Conservation (phyloP, 2,113 vertebrate species). For the Corvus hawaiiensis region DNA sequence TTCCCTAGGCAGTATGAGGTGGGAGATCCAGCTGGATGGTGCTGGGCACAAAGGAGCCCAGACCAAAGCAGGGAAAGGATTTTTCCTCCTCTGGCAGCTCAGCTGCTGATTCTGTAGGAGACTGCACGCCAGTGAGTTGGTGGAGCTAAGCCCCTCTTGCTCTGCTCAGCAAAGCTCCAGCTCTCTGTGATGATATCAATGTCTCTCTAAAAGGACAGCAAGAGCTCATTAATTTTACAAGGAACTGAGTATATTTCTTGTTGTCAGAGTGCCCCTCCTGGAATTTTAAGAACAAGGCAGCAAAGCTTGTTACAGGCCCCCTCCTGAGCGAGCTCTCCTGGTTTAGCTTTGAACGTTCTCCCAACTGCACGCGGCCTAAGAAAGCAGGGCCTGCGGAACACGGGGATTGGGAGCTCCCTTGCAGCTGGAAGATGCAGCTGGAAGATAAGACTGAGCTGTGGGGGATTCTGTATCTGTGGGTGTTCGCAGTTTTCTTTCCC, state of each 20-base stretch:
- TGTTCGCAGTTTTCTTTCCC: not conserved
- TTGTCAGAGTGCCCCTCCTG: not conserved
- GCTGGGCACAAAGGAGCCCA: not conserved
- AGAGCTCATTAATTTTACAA: constrained; percentile 27
- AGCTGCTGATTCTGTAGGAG: not conserved
- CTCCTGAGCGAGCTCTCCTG: not conserved
- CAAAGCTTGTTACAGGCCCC: not conserved
- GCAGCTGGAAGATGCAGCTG: not conserved
- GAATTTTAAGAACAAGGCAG: constrained; percentile 6
- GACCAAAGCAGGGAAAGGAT: not conserved
- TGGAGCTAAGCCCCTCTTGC: not conserved
- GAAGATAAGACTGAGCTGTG: not conserved
- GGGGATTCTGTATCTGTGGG: not conserved
- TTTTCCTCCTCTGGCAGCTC: not conserved
- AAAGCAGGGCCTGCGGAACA: not conserved
- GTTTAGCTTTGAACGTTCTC: not conserved
- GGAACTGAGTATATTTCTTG: not conserved
- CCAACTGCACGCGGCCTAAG: not conserved
- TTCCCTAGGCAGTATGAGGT: not conserved
- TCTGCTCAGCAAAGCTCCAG: not conserved
- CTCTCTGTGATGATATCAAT: not conserved
- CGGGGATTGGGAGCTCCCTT: not conserved
- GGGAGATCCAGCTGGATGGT: not conserved
- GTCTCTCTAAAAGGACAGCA: not conserved
- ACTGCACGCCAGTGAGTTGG: not conserved